phyloP scores from a whole-genome alignment of 64 coral and sea anemone genomes.

The Catalaphyllia jardinei region DNA sequence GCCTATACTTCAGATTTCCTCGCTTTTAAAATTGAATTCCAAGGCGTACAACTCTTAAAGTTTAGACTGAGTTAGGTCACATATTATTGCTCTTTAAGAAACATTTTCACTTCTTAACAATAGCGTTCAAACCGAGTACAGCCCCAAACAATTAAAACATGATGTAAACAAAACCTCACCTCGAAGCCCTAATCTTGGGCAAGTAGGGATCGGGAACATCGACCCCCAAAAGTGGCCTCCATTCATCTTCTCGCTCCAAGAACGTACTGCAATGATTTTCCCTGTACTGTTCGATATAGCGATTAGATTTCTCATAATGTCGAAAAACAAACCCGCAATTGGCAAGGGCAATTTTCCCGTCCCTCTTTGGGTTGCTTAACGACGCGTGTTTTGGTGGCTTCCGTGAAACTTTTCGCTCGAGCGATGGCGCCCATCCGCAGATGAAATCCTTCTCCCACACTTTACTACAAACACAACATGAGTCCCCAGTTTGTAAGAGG shows the following conservation, averaged over 20 bases:
- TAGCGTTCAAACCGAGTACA: conserved; percentile 4
- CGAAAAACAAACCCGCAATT: conserved; percentile 80
- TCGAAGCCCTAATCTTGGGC: conserved; percentile 66
- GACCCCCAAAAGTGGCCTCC: conserved; percentile 70
- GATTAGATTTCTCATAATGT: conserved; percentile 71
- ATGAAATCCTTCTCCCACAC: conserved; percentile 37
- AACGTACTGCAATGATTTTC: conserved; percentile 73
- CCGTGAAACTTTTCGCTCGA: conserved; percentile 45
- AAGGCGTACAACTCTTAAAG: not conserved
- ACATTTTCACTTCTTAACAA: not conserved
- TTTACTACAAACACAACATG: conserved; percentile 68
- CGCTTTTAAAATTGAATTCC: not conserved
- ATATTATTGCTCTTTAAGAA: not conserved
- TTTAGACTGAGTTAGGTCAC: not conserved
- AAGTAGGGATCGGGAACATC: conserved; percentile 86
- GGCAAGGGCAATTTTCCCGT: conserved; percentile 16
- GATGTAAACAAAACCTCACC: conserved; percentile 64
- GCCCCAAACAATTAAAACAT: conserved; percentile 38
- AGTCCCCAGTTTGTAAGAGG: conserved; percentile 25
- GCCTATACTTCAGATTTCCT: not conserved
- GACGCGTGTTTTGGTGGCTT: conserved; percentile 54
- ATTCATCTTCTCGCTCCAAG: conserved; percentile 64
- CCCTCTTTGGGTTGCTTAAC: conserved; percentile 75
- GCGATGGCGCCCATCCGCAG: conserved; percentile 58
- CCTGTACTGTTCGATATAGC: conserved; percentile 86